Base-by-base conservation (phyloP, 2,797 vertebrate species). In the Salmo trutta region DNA sequence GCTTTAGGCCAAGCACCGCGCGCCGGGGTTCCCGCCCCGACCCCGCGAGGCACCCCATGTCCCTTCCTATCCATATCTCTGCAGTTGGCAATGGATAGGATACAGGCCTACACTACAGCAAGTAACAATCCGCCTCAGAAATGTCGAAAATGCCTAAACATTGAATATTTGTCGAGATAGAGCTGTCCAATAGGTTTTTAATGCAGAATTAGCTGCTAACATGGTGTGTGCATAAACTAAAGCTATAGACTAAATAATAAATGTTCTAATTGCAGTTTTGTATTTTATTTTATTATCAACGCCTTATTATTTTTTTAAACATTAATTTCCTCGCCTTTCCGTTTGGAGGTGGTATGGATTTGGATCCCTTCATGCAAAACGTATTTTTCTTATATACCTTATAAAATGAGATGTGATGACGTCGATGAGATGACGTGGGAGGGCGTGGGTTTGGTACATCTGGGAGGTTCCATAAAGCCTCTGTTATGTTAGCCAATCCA, bases 1-100 rank as follows among this genome's bases (percentile, higher is more conserved):
- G 89, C 91, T 90, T 78, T 73, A 77, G 88, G 86, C 86, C 83
- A 80, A 73, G 59, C 24, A 89, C 80, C 75, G 77, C 84, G 81
- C 68, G 74, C 68, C n/a, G 36, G n/a, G 29, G n/a, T 15, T 33
- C 73, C n/a, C 17, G 74, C 77, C 74, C 56, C 33, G 77, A 31
- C 47, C 56, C 56, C 54, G 76, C 33, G 70, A 54, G 67, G 66
- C 79, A 77, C 71, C 79, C 36, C 82, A 16, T 36, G 90, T 90
- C 92, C 80, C 79, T 83, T 79, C 79, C 59, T 80, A 85, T 83
- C 72, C 75, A 29, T 27, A 56, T 54, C 29, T 73, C 7, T 36
- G 29, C 16, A 16, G 31, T 68, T 17, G 31, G 66, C 15, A 68
- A 68, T 19, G 29, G 15, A 68, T 19, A 68, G 6, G 66, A 33